Evolutionary conservation across 2,797 vertebrate genomes (phyloP), one percentile per base, ranked within the genome.

Genomic region (Paguma larvata): DNA sequence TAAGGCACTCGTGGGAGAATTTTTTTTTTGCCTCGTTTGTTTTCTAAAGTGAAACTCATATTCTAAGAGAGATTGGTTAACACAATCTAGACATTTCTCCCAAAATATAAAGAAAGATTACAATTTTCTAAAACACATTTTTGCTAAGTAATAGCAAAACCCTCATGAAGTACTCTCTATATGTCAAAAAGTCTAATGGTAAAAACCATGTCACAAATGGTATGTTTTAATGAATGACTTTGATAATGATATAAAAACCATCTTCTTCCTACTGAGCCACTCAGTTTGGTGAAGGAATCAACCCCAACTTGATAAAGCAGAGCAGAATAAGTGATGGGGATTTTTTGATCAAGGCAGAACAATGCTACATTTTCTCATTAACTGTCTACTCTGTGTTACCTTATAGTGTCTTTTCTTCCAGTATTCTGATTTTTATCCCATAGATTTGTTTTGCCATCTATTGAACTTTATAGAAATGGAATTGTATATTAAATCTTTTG

Each of bases 11-110:
- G 18, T 32, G 15, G 48, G 25, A 85, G 19, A 65, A 82, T 2
- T 6, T 34, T 32, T 48, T 80, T 65, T 34, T 19, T n/a, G 11
- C n/a, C 67, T 85, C 1, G 32, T 38, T 75, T 59, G 25, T 79
- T 92, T 89, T 12, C 65, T 85, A 89, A 91, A 93, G 73, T 92
- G 59, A 86, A 90, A 32, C 89, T 89, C 27, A 5, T 53, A 85
- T 89, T 83, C 95, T 0, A 83, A 70, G 70, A 56, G n/a, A 94
- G 51, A 48, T 0, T 87, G 23, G 30, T 70, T 94, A 53, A 77
- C 23, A 34, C 8, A 92, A 38, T 87, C 34, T 41, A 77, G n/a
- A 1, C 14, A 85, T 51, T 94, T 95, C 38, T 93, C 32, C 41
- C 56, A 34, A 84, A 85, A 80, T 72, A 72, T 56, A 27, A 84